Evolutionary conservation across 2,797 vertebrate genomes (phyloP).

Genomic region (Allochrocebus solatus): DNA sequence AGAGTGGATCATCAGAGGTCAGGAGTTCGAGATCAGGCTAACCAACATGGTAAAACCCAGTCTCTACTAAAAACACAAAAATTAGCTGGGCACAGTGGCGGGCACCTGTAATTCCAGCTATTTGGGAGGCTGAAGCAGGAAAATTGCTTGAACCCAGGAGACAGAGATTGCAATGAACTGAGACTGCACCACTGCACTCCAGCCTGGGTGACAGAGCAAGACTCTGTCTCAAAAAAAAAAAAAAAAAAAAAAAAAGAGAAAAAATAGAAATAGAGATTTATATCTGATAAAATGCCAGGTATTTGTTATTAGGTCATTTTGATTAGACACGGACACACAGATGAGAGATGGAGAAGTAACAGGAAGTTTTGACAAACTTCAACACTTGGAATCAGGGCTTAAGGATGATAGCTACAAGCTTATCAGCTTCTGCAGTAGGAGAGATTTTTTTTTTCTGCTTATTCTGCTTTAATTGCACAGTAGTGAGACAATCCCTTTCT

Average conservation of each 20-base stretch:
- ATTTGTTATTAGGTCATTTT: background rate
- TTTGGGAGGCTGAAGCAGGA: too few relatives aligned
- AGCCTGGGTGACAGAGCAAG: too few relatives aligned
- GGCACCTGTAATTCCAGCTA: too few relatives aligned
- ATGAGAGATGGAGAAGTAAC: background rate
- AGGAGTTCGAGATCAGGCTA: too few relatives aligned
- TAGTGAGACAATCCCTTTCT: background rate
- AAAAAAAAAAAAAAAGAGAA: fast-evolving
- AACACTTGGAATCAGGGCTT: background rate
- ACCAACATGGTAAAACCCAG: too few relatives aligned
- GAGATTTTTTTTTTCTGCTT: background rate
- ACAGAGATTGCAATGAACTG: too few relatives aligned
- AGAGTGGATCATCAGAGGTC: too few relatives aligned
- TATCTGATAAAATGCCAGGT: background rate
- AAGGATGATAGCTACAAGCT: background rate
- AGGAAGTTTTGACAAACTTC: background rate
- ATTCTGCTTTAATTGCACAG: background rate
- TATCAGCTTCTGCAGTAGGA: background rate
- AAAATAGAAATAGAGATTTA: background rate
- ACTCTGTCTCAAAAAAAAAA: too few relatives aligned
- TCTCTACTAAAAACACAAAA: too few relatives aligned
- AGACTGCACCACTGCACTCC: too few relatives aligned
- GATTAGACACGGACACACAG: background rate
- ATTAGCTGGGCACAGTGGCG: too few relatives aligned
- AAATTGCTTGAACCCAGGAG: too few relatives aligned